Base-by-base conservation (phyloP, 1,140 invertebrate species). In the Tetraneura akinire region DNA sequence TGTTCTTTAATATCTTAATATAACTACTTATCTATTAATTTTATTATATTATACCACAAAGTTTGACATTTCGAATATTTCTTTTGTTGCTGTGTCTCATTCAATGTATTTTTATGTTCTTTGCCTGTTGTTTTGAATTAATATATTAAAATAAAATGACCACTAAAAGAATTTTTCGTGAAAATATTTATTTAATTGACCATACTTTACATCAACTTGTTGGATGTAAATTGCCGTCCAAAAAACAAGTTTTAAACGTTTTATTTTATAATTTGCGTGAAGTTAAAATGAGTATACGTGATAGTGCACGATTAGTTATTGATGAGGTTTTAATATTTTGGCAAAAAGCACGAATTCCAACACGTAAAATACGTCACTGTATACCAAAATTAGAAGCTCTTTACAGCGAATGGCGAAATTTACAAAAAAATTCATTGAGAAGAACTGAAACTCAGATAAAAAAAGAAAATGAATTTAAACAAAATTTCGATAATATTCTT, bases 201-300 rank as follows among this genome's bases (percentile, higher is more conserved):
- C n/a, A n/a, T n/a, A 57, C 11, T 66, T 10, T 16, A 23, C 60
- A 55, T 80, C 80, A 81, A 29, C 80, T 82, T 70, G 49, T 70
- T 81, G 81, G 74, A 21, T 81, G 68, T 80, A 81, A 81, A 80
- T 80, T 81, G 26, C 81, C 76, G 29, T 82, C 66, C 64, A 82
- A 81, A 80, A 71, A 74, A 80, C 76, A 82, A 82, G 81, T 82
- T 73, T 14, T 60, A 60, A 60, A n/a, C 6, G 26, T 62, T 62
- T 80, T 82, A 18, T 73, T 73, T 80, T 66, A 78, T 81, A 71
- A 81, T 32, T 51, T 82, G 47, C 62, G 81, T 80, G 73, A 73
- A 23, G 76, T 80, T 10, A 64, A 64, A 45, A 26, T 80, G 14
- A 60, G 23, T 32, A 1, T 49, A 66, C 57, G 57, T 29, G 57